Base-by-base conservation (phyloP, 1,140 invertebrate species). In the Drosophila fuyamai region DNA sequence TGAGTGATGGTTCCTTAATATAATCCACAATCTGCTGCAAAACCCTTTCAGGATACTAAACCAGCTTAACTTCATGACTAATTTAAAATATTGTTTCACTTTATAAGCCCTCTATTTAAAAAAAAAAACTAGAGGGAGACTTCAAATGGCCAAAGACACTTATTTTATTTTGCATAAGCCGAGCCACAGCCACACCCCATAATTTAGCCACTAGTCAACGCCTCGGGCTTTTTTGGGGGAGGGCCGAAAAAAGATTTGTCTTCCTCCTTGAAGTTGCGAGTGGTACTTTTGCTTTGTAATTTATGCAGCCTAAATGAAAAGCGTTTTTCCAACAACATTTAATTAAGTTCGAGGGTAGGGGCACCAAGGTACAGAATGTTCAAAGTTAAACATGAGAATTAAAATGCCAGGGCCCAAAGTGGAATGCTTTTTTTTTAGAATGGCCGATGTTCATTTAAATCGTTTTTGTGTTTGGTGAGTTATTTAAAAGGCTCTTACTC, bases 251-350 rank as follows among this genome's bases (percentile, higher is more conserved):
- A 57, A 57, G 67, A 71, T 75, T 75, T 75, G 35, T 41, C 66
- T 44, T 23, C 41, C 66, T 40, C 55, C 40, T 56, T 62, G 46
- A 43, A 74, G 54, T 82, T 68, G 47, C 79, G 75, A 79, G 84
- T 88, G 81, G 46, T 67, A 84, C 81, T 71, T 84, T 84, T 81
- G 76, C 76, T 83, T 83, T 83, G 79, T 88, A 88, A 89, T 88
- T 88, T 88, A 88, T 88, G 83, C 83, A 77, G 80, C 60, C 66
- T 61, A 78, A 88, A 83, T 76, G 71, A 83, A 88, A 88, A 79
- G 80, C 84, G 61, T 71, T 71, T 84, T 77, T 84, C 77, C 75
- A 80, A 76, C 81, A 84, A 84, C 81, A 88, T 88, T 88, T 88
- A 88, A 88, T 88, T 88, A 88, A 88, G 83, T 88, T 63, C 50